These are phyloP conservation scores for Sycophila sp. DNA, from an alignment of 1,140 invertebrate genomes.

Conservation along the genomic window DNA sequence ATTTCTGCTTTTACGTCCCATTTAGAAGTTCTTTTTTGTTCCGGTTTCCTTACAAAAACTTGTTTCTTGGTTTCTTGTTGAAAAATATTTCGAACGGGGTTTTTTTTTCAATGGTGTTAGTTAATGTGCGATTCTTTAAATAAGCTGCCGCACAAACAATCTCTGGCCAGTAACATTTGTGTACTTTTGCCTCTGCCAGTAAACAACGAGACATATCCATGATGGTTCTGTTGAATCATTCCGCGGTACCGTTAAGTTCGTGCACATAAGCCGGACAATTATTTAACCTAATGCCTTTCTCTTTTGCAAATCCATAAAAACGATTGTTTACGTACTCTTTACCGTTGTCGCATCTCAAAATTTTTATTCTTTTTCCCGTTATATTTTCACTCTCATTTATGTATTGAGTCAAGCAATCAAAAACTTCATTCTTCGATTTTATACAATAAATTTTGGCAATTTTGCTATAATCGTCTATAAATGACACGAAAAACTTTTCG, in stretches of 20 bases:
- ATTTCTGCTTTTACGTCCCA: not conserved
- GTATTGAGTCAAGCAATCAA: not conserved
- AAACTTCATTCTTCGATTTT: not conserved
- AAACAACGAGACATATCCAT: constrained; percentile 43
- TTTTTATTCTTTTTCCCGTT: not conserved
- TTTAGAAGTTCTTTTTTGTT: not conserved
- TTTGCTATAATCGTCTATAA: not conserved
- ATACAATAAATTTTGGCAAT: not conserved
- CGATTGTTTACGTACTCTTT: constrained; percentile 52
- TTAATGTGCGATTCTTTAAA: constrained; percentile 48
- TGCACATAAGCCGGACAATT: constrained; percentile 57
- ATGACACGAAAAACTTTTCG: constrained; percentile 1
- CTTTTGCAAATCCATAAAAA: constrained; percentile 33
- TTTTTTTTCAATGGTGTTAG: constrained; percentile 53
- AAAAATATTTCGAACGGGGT: constrained; percentile 43
- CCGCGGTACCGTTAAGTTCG: constrained; percentile 56
- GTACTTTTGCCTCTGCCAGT: constrained; percentile 44
- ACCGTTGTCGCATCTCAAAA: constrained; percentile 58
- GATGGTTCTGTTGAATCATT: constrained; percentile 53
- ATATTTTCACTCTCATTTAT: not conserved
- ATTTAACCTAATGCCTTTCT: constrained; percentile 51
- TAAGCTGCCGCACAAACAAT: constrained; percentile 45
- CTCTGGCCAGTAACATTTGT: constrained; percentile 54
- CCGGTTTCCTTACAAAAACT: not conserved
- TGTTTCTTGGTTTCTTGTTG: not conserved